phyloP scores from a whole-genome alignment of 2,113 vertebrate species.

The Edolisoma coerulescens region DNA sequence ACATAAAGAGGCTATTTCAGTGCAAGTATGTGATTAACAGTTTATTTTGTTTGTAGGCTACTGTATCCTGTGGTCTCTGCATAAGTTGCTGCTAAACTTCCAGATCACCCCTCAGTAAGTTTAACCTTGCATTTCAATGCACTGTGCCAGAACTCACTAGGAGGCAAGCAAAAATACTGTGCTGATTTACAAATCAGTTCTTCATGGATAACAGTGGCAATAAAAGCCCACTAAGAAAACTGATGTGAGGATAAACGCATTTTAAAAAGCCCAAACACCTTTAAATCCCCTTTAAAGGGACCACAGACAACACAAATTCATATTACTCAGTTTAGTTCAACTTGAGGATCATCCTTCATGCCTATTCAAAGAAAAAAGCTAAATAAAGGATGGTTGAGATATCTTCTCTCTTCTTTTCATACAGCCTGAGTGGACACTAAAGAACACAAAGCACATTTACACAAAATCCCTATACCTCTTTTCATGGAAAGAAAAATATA shows the following conservation, averaged over 20 bases:
- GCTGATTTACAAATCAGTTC: not conserved
- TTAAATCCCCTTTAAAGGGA: not conserved
- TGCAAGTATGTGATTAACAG: not conserved
- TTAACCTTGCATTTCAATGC: not conserved
- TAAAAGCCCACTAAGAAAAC: not conserved
- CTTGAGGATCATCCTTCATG: not conserved
- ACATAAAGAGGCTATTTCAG: not conserved
- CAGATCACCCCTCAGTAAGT: not conserved
- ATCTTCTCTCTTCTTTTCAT: not conserved
- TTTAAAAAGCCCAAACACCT: not conserved
- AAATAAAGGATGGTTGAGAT: not conserved
- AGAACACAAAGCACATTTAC: not conserved
- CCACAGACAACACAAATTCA: not conserved
- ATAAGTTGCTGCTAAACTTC: not conserved
- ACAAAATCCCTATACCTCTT: not conserved
- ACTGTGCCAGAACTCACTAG: not conserved
- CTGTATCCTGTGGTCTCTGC: not conserved
- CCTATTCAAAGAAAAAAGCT: not conserved
- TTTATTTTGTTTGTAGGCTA: not conserved
- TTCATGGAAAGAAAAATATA: accelerated
- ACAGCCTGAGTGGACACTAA: accelerated
- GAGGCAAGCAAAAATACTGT: not conserved
- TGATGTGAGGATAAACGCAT: not conserved
- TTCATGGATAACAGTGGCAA: not conserved
- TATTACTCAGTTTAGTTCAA: not conserved